phyloP scores from a whole-genome alignment of 2,888 invertebrate genomes.

The Mimas tiliae region DNA sequence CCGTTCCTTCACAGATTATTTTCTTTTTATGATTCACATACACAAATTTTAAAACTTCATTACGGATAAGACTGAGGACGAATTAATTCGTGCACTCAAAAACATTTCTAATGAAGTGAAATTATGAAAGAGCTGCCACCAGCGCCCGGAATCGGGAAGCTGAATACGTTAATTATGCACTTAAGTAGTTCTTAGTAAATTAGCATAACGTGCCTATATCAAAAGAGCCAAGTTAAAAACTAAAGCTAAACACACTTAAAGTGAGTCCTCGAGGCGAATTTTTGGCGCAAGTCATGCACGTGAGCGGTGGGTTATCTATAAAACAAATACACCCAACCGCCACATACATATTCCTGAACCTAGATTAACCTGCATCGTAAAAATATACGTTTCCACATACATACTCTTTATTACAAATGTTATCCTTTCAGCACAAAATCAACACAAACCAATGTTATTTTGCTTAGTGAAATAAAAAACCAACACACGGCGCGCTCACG shows the following conservation, averaged over 20 bases:
- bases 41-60: conserved; percentile 1
- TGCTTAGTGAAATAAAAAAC: no score
- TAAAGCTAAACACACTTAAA: conserved; percentile 58
- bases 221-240: conserved; percentile 60
- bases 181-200: conserved; percentile 45
- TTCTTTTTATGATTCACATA: not conserved
- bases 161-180: conserved; percentile 35
- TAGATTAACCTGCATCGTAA: no score
- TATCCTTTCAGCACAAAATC: no score
- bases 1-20: no score
- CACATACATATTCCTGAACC: no score
- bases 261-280: conserved; percentile 51
- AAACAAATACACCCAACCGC: no score
- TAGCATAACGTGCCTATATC: conserved; percentile 54
- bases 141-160: conserved; percentile 15
- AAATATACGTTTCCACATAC: no score
- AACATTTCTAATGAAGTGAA: conserved; percentile 24
- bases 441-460: no score
- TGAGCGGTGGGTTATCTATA: conserved; percentile 12
- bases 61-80: not conserved
- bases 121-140: conserved; percentile 12
- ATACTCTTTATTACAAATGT: no score
- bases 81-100: not conserved
- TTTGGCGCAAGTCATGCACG: conserved; percentile 31
- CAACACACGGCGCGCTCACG: no score